phyloP scores from a whole-genome alignment of 64 coral and sea anemone species.

The Montipora capricornis region DNA sequence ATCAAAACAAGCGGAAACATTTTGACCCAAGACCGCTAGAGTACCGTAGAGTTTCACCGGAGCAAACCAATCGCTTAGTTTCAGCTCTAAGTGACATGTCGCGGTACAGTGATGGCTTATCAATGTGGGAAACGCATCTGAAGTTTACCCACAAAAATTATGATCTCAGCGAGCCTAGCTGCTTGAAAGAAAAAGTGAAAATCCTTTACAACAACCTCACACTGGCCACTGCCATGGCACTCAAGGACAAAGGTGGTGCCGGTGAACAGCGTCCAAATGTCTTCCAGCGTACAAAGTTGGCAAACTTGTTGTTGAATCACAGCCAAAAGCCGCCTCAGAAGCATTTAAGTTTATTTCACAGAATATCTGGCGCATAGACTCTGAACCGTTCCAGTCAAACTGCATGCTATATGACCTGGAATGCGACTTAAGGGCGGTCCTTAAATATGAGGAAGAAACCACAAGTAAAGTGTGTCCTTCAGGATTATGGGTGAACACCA shows the following conservation, averaged over 20 bases:
- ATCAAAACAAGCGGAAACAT: background rate
- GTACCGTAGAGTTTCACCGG: background rate
- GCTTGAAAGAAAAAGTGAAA: constrained; percentile 1
- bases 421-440: background rate
- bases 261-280: constrained; percentile 19
- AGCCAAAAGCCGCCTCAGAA: background rate
- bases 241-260: constrained; percentile 7
- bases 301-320: background rate
- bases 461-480: background rate
- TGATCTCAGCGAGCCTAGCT: background rate
- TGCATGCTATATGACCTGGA: background rate
- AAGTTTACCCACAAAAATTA: background rate
- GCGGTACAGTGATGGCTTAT: background rate
- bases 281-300: constrained; percentile 1
- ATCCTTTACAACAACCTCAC: constrained; percentile 7
- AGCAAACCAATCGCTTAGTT: background rate
- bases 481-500: background rate
- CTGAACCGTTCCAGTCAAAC: background rate
- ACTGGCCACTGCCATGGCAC: constrained; percentile 9
- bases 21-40: background rate
- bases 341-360: background rate
- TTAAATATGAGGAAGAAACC: background rate
- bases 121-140: constrained; percentile 15
- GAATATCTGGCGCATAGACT: background rate
- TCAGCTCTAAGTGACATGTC: background rate